Evolutionary conservation across 2,797 vertebrate genomes (phyloP).

Genomic region (Toxotes lorentzi): DNA sequence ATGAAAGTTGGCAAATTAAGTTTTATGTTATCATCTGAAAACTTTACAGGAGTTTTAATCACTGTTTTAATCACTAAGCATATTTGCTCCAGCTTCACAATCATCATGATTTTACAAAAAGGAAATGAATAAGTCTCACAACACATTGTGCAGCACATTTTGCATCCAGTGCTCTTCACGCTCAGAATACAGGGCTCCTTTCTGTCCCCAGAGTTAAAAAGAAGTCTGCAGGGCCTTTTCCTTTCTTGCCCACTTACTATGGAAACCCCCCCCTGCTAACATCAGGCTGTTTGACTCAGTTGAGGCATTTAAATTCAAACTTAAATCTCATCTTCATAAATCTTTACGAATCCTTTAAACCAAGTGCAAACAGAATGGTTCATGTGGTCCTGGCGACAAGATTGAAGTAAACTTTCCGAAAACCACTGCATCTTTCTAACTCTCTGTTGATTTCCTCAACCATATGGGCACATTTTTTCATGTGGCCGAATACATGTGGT

Average conservation of each 20-base stretch:
- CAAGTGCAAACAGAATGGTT: not conserved
- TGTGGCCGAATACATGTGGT: constrained; percentile 8
- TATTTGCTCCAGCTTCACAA: not conserved
- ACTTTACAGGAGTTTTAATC: no score
- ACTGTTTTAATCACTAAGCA: constrained; percentile 6
- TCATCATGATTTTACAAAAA: not conserved
- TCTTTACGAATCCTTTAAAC: no score
- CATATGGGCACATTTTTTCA: not conserved
- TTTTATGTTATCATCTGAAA: not conserved
- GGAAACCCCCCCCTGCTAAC: no score
- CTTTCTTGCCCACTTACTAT: not conserved
- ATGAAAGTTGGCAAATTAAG: not conserved
- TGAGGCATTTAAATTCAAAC: no score
- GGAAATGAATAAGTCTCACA: not conserved
- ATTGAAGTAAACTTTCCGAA: not conserved
- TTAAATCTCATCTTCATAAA: no score
- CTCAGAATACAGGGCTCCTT: no score
- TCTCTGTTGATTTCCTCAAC: not conserved
- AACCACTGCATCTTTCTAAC: not conserved
- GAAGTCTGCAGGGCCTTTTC: no score
- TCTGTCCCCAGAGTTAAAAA: no score
- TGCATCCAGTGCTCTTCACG: no score
- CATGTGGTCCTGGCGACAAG: not conserved
- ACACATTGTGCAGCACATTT: no score
- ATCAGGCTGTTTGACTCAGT: no score